phyloP scores from a whole-genome alignment of 2,113 vertebrate species.

The Dipodomys spectabilis region DNA sequence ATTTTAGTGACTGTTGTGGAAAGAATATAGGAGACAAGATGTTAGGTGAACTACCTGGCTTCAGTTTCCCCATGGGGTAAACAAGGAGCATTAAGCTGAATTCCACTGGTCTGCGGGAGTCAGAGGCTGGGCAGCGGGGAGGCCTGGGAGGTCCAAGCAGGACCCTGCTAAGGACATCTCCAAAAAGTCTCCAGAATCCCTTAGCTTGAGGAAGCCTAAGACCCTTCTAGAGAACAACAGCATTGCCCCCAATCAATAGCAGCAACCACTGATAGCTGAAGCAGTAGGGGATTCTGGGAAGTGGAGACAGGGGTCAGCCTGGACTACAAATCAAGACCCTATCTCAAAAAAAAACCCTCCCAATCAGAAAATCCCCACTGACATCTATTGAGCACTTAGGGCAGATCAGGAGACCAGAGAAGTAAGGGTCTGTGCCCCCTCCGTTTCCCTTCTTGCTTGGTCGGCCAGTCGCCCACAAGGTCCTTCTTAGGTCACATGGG shows the following conservation, averaged over 20 bases:
- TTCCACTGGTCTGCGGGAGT: background rate
- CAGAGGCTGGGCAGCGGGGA: background rate
- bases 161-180: background rate
- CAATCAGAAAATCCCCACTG: background rate
- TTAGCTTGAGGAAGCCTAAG: background rate
- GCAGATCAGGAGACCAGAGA: too few relatives aligned
- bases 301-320: background rate
- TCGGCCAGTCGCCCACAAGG: background rate
- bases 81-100: background rate
- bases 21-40: background rate
- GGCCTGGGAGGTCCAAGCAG: accelerated
- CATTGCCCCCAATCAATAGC: too few relatives aligned
- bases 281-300: background rate
- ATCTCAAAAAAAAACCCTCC: background rate
- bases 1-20: background rate
- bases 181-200: background rate
- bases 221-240: background rate
- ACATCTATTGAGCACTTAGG: background rate
- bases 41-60: background rate
- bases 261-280: background rate
- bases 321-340: background rate
- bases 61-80: background rate
- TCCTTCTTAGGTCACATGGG: too few relatives aligned
- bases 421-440: background rate
- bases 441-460: background rate